Evolutionary conservation across 2,113 vertebrate genomes (phyloP).

Genomic region (Gallinago jamesoni): DNA sequence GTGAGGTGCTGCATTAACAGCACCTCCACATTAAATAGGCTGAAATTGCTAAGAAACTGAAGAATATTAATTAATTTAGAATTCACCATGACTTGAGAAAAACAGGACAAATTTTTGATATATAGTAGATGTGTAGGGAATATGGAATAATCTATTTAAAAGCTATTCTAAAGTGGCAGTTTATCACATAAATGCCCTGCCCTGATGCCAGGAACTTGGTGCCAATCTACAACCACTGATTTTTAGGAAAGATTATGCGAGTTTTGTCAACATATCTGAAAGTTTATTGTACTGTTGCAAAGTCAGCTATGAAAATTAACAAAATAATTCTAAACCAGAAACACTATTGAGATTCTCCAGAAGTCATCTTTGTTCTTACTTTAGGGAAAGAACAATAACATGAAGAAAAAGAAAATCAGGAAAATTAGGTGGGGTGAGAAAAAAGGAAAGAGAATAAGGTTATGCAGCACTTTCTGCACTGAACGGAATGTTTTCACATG

Average conservation of each 20-base stretch:
- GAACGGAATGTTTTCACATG: background rate
- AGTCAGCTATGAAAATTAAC: background rate
- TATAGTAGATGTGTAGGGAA: background rate
- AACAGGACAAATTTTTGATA: background rate
- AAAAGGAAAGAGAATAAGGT: background rate
- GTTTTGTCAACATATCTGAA: background rate
- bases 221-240: background rate
- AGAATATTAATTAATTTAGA: background rate
- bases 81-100: background rate
- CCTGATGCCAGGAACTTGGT: background rate
- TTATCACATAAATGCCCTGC: background rate
- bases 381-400: background rate
- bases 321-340: constrained; percentile 2
- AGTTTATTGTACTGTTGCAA: background rate
- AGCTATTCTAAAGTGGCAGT: background rate
- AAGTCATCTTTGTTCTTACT: background rate
- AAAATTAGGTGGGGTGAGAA: background rate
- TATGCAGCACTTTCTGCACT: background rate
- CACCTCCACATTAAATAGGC: background rate
- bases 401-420: background rate
- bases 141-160: background rate
- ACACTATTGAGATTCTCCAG: background rate
- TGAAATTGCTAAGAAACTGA: background rate
- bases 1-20: background rate
- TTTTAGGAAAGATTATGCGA: background rate